These are phyloP conservation scores for Epirrhoe tristata DNA, from an alignment of 2,888 invertebrate genomes.

Conservation along the genomic window DNA sequence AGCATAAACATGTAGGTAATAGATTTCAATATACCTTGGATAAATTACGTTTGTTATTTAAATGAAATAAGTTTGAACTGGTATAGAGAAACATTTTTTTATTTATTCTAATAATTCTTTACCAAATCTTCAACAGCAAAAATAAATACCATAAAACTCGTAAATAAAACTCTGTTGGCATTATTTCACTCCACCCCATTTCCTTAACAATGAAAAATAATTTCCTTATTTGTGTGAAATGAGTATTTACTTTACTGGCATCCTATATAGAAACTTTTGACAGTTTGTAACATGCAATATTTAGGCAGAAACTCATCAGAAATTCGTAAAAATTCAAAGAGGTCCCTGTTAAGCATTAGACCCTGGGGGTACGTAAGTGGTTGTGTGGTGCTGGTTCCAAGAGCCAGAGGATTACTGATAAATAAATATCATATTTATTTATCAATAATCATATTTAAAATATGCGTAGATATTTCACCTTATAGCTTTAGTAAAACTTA, in stretches of 20 bases:
- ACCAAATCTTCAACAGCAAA: conserved; percentile 17
- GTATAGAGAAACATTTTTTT: not conserved
- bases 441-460: too few species aligned
- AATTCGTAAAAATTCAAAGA: too few species aligned
- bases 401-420: too few species aligned
- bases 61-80: not conserved
- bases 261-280: conserved; percentile 9
- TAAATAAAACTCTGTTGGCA: conserved; percentile 35
- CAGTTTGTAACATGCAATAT: not conserved
- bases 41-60: not conserved
- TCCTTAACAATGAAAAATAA: conserved; percentile 42
- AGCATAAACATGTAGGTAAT: not conserved
- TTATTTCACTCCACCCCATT: conserved; percentile 46
- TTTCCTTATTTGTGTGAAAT: conserved; percentile 41
- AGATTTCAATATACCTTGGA: not conserved
- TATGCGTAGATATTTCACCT: too few species aligned
- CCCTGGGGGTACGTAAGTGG: too few species aligned
- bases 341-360: too few species aligned
- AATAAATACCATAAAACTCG: conserved; percentile 22
- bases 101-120: not conserved
- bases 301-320: too few species aligned
- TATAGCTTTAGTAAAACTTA: too few species aligned
- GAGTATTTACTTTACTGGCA: conserved; percentile 34
- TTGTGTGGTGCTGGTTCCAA: too few species aligned
- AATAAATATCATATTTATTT: too few species aligned